Evolutionary conservation across 2,113 vertebrate species (phyloP), one percentile per base, ranked within the genome.

Genomic region (Lota lota): DNA sequence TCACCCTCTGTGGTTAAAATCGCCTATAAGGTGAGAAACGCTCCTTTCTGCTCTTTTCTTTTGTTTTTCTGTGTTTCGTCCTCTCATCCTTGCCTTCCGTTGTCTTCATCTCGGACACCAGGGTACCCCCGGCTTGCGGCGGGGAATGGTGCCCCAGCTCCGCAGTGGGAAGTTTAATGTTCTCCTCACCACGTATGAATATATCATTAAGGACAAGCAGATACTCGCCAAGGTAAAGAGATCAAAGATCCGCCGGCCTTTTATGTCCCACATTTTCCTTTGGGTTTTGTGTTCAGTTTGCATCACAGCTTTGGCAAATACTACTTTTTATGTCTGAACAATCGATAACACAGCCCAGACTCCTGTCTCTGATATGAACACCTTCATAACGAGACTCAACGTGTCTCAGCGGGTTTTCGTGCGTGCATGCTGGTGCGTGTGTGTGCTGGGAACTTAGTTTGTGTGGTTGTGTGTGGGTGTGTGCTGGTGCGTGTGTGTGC

Each of bases 181-280:
- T 66, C 92, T 99, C 74, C 78, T 99, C 83, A 99, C 97, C 56
- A 99, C 97, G 24, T 99, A 99, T 0, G 97, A 99, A 80, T 99
- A 99, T 84, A 98, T 98, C 84, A 99, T 99, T 86, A 99, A 99
- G 87, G 97, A 99, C 91, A 99, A 99, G 82, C 96, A 99, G 67
- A 97, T 99, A 72, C 96, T 99, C 75, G 97, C 97, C 79, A 99
- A 99, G 95, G 97, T 99, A 59, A 88, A 51, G 6, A 65, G 15
- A 62, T 47, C 7, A 68, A 64, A 66, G 10, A 22, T 64, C n/a
- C 17, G 17, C 6, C 56, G 5, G 64, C 11, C 7, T 47, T 59
- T 50, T 47, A 12, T 14, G 10, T 47, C 40, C 40, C 12, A 47
- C 7, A 47, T 11, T 5, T 33, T 33, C 4, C 28, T 33, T 33